Conservation (phyloP, 2,888 invertebrate genomes). For the Metopia argyrocephala region DNA sequence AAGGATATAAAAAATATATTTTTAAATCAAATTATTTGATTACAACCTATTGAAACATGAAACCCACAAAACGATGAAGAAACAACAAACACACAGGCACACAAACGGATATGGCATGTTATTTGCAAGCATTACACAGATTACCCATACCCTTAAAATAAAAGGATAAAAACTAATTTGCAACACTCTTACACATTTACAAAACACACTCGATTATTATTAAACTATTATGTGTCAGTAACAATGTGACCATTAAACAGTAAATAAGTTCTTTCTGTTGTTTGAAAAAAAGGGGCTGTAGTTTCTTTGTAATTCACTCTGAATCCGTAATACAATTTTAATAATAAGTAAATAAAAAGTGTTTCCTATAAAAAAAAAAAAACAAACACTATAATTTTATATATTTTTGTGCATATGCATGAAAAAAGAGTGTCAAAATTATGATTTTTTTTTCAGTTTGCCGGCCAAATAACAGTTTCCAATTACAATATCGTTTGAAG, state of each 20-base stretch:
- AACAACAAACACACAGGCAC: constrained; percentile 16
- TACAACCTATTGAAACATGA: constrained; percentile 20
- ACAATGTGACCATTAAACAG: constrained; percentile 41
- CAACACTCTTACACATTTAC: not conserved
- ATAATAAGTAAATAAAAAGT: not conserved
- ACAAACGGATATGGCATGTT: constrained; percentile 18
- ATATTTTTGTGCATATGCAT: not conserved
- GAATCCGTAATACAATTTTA: not conserved
- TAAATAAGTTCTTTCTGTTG: not conserved
- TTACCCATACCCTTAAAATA: too few species aligned
- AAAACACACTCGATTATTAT: not conserved
- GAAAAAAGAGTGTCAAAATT: constrained; percentile 53
- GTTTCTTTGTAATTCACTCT: constrained; percentile 35
- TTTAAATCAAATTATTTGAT: too few species aligned
- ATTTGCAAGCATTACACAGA: constrained; percentile 1
- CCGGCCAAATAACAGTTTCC: constrained; percentile 61
- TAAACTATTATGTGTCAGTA: constrained; percentile 22
- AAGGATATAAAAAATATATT: too few species aligned
- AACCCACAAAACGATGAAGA: constrained; percentile 42
- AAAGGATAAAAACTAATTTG: too few species aligned
- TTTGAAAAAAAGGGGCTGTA: constrained; percentile 26
- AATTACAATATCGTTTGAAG: constrained; percentile 45
- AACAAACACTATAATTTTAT: not conserved
- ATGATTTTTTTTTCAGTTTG: too few species aligned
- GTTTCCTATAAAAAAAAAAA: constrained; percentile 30